Base-by-base conservation (phyloP, 1,140 invertebrate genomes). In the Papilio dardanus region DNA sequence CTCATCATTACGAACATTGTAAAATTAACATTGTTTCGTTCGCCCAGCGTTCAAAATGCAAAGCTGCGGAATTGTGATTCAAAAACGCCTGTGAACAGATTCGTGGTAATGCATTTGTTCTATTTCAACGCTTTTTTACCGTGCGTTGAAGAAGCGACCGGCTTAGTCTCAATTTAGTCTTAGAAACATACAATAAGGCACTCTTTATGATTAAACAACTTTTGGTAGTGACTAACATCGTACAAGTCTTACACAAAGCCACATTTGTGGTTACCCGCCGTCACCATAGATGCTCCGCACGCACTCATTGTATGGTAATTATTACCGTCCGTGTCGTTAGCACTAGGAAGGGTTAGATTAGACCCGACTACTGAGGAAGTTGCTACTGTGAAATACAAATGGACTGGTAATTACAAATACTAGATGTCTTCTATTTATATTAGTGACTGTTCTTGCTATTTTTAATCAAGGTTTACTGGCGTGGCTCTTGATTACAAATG, bases 221-320 rank as follows among this genome's bases (percentile, higher is more conserved):
- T 2, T 37, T 37, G 10, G 14, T 37, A 12, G 14, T 12, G 8
- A 35, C 33, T 35, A 35, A 35, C 33, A 37, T 14, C 35, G 35
- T 37, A 37, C 14, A 37, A 2, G 10, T 37, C 35, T 1, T 8
- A 37, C 8, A 76, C 21, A 40, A 28, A 16, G 3, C 21, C 24
- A 76, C 62, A 62, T 79, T 68, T 68, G 78, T 87, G 78, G 82
- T 12, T 67, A 71, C 81, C 73, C 66, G 78, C 77, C 58, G 65
- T 65, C 67, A 68, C 80, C 77, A 86, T 88, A 83, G 85, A 90
- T 86, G 86, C 78, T 76, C 83, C 66, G 79, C 85, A 89, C 86
- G 87, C 85, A 83, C 81, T 81, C 85, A 90, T 90, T 90, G 88
- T 90, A 90, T 90, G 88, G 84, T 89, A 90, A 90, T 90, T 80